Evolutionary conservation across 2,113 vertebrate species (phyloP).

Genomic region (Columba livia): DNA sequence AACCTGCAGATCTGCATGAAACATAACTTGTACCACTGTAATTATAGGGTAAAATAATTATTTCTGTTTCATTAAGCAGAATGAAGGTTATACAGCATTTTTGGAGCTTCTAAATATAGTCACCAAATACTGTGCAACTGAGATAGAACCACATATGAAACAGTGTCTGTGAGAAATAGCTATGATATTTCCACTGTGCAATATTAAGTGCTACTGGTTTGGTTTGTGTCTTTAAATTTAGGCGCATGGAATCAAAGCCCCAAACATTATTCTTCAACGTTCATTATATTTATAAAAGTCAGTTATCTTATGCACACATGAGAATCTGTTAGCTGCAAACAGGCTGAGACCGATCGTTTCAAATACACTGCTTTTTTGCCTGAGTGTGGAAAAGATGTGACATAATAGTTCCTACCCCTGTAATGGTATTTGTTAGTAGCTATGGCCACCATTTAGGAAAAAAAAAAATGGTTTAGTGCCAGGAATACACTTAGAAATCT

Average conservation of each 20-base stretch:
- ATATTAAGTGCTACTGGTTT: background rate
- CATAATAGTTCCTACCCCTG: background rate
- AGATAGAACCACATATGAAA: background rate
- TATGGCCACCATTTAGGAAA: background rate
- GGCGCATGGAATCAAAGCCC: background rate
- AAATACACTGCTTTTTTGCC: background rate
- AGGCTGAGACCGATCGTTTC: background rate
- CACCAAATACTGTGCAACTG: background rate
- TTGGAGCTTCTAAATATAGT: conserved; percentile 5
- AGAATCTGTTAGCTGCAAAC: background rate
- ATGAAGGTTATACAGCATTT: conserved; percentile 19
- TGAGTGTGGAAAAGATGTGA: background rate
- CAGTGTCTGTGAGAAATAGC: background rate
- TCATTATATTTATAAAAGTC: background rate
- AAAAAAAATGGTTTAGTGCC: background rate
- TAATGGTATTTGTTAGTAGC: background rate
- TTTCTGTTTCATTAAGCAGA: conserved; percentile 56
- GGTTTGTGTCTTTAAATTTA: conserved; percentile 34
- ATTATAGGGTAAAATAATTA: conserved; percentile 33
- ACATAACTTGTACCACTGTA: background rate
- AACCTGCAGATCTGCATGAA: background rate
- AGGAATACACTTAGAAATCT: background rate
- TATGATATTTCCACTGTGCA: background rate
- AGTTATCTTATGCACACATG: background rate
- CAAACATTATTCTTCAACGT: background rate